Evolutionary conservation across 2,797 vertebrate genomes (phyloP).

Genomic region (Sebastes reedi): DNA sequence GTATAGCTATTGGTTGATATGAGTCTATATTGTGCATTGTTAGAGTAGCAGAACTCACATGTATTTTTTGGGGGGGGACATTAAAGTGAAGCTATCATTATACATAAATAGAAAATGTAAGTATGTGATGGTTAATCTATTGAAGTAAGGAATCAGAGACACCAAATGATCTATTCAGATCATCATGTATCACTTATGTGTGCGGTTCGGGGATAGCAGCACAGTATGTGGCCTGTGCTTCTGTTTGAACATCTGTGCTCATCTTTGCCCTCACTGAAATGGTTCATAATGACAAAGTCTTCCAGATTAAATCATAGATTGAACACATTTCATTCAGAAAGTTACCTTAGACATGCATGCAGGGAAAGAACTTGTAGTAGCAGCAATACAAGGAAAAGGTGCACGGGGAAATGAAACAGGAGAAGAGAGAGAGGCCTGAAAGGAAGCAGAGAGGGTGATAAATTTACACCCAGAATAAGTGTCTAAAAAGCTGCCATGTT

Average conservation of each 20-base stretch:
- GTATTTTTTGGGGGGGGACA: background rate
- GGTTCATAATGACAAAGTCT: background rate
- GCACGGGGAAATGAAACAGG: background rate
- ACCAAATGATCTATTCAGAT: background rate
- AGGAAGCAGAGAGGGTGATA: slow-evolving; percentile 54
- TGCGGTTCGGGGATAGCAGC: background rate
- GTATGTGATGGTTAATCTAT: background rate
- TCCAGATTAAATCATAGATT: background rate
- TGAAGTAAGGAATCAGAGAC: background rate
- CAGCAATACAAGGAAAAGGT: background rate
- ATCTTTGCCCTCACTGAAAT: background rate
- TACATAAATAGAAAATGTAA: background rate
- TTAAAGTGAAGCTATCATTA: background rate
- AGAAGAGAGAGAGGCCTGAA: background rate
- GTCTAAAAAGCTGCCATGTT: slow-evolving; percentile 76
- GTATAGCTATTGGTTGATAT: background rate
- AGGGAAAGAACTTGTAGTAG: background rate
- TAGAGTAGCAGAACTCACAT: background rate
- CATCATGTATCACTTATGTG: background rate
- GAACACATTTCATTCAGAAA: slow-evolving; percentile 17
- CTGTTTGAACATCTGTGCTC: background rate
- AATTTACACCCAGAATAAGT: slow-evolving; percentile 61
- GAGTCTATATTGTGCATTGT: background rate
- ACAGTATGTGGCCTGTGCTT: background rate
- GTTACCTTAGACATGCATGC: background rate